Conservation (phyloP, 2,113 vertebrate genomes). For the Nothoprocta pentlandii region DNA sequence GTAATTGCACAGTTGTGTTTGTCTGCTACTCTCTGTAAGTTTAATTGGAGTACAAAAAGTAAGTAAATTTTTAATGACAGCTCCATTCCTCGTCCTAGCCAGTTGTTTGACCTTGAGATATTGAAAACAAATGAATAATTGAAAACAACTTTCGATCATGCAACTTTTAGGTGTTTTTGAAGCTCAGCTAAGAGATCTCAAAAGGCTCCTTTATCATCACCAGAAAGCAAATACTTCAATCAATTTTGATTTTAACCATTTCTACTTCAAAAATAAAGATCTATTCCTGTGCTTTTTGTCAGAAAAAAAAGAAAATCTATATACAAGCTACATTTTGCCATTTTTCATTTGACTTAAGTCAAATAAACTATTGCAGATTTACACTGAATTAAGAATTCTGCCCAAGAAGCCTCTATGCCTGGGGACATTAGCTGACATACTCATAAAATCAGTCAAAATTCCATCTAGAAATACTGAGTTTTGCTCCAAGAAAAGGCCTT, state of each 20-base stretch:
- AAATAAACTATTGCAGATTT: neutral
- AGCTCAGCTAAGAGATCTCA: constrained; percentile 48
- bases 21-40: constrained; percentile 72
- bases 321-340: neutral
- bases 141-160: constrained; percentile 63
- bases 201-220: constrained; percentile 5
- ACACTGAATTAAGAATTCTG: neutral
- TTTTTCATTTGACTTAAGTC: neutral
- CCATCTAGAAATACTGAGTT: neutral
- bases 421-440: neutral
- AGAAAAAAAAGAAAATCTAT: neutral
- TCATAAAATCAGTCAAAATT: neutral
- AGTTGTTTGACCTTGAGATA: constrained; percentile 75
- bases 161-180: constrained; percentile 67
- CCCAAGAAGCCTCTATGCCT: neutral
- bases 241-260: constrained; percentile 20
- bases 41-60: constrained; percentile 78
- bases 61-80: constrained; percentile 80
- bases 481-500: neutral
- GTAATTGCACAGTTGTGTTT: constrained; percentile 56
- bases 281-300: neutral
- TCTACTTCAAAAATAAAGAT: constrained; percentile 34
- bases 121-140: constrained; percentile 81
- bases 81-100: constrained; percentile 59
- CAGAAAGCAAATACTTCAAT: constrained; percentile 25